Evolutionary conservation across 2,888 invertebrate genomes (phyloP), one percentile per base, ranked within the genome.

Genomic region (Penaeus monodon): DNA sequence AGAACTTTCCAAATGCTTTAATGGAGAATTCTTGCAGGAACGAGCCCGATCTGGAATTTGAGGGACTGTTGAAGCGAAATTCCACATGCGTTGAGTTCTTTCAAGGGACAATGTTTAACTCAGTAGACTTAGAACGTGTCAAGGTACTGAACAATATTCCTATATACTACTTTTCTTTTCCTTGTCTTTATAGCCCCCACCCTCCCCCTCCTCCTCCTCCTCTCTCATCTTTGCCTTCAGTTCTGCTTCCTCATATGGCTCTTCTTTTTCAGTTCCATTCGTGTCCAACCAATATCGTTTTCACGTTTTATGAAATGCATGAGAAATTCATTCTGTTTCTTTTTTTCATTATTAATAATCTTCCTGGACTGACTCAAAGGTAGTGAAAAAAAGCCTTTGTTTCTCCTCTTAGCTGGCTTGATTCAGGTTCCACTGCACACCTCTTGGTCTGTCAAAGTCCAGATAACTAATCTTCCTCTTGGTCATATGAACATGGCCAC

Each of bases 71-170:
- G 94, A 99, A 99, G 95, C 96, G 99, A 93, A 99, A 99, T 96
- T 99, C 99, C 95, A 99, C 99, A 93, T 99, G 99, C 93, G 99
- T 99, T 95, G 98, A 98, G 96, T 99, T 99, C 96, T 99, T 99
- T 97, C 99, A 99, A 96, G 99, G 99, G 94, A 98, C 99, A 93
- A 99, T 99, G 95, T 99, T 99, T 99, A 99, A 99, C 95, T 98
- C 99, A 93, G 98, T 99, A 94, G 99, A 99, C 95, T 96, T 99
- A 95, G 98, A 99, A 94, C 95, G 99, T 94, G 99, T 99, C 94
- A 99, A 99, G 97, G 98, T 98, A 97, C 91, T 90, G 90, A 85
- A 83, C 85, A 87, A 68, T 88, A 83, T 82, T 73, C 74, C 27
- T 82, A 27, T 79, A n/a, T 29, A 85, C 82, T 82, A 76, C 66